phyloP scores from a whole-genome alignment of 1,140 invertebrate species.

The Lepidurus couesii region DNA sequence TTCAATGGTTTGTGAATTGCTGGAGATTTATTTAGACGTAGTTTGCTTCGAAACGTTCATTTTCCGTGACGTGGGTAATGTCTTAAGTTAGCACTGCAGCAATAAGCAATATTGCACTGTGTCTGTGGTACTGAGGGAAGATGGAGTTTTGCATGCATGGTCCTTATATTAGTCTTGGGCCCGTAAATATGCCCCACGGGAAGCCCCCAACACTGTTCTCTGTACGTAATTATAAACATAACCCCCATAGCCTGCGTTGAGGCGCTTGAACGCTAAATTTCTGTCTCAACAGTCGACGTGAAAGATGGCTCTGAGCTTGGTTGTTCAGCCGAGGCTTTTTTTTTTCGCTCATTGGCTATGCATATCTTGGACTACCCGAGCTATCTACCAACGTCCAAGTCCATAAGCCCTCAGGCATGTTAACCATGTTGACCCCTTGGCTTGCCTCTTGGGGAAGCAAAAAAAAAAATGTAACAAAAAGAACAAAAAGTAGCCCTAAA shows the following conservation, averaged over 20 bases:
- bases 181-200: too few relatives aligned
- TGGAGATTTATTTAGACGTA: too few relatives aligned
- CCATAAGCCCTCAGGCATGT: slow-evolving; percentile 18
- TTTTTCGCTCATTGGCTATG: not conserved
- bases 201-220: too few relatives aligned
- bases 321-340: not conserved
- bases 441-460: not conserved
- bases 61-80: too few relatives aligned
- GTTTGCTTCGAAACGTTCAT: too few relatives aligned
- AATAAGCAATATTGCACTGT: not conserved
- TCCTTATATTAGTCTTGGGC: too few relatives aligned
- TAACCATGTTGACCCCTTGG: not conserved
- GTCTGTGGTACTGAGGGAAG: too few relatives aligned
- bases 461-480: not conserved
- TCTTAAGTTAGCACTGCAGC: not conserved
- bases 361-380: not conserved
- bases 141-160: too few relatives aligned
- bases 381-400: slow-evolving; percentile 21
- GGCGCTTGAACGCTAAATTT: too few relatives aligned
- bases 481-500: not conserved
- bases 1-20: too few relatives aligned
- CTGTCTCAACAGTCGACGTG: not conserved
- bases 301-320: not conserved
- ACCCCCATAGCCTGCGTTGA: too few relatives aligned
- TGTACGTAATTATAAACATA: too few relatives aligned